These are phyloP conservation scores for Saccostrea cuccullata DNA, from an alignment of 1,140 invertebrate genomes.

Conservation along the genomic window DNA sequence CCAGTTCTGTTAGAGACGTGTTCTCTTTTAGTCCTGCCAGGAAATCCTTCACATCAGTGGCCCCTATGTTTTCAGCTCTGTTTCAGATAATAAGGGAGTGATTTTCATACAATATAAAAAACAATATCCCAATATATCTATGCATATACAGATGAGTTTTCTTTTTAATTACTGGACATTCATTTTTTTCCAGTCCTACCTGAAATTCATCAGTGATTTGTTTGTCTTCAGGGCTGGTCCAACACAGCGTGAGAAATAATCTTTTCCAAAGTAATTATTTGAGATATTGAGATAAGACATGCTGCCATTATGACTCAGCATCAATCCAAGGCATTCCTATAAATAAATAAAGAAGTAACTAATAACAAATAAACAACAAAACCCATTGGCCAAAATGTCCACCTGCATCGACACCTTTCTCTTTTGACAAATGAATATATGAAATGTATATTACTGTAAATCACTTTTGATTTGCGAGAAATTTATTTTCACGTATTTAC, in stretches of 20 bases:
- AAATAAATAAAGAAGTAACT: slow-evolving; percentile 37
- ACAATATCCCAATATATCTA: not conserved
- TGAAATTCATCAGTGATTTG: slow-evolving; percentile 64
- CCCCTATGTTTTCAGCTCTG: slow-evolving; percentile 68
- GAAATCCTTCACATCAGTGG: slow-evolving; percentile 63
- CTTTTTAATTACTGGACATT: not conserved
- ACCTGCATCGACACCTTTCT: no score
- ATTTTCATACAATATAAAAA: not conserved
- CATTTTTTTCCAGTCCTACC: slow-evolving; percentile 48
- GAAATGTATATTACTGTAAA: no score
- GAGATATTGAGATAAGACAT: slow-evolving; percentile 70
- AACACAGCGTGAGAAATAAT: slow-evolving; percentile 72
- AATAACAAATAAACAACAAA: no score
- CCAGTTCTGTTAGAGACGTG: slow-evolving; percentile 62
- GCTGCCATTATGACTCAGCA: slow-evolving; percentile 65
- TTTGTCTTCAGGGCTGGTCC: slow-evolving; percentile 69
- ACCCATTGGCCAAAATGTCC: no score
- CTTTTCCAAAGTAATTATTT: slow-evolving; percentile 72
- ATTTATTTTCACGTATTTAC: no score
- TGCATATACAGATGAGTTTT: not conserved
- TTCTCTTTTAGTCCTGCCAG: slow-evolving; percentile 68
- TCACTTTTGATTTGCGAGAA: no score
- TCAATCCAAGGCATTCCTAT: slow-evolving; percentile 67
- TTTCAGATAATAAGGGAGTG: not conserved
- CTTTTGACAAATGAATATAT: no score